phyloP scores from a whole-genome alignment of 2,797 vertebrate species.

The Melanotaenia nigrans region DNA sequence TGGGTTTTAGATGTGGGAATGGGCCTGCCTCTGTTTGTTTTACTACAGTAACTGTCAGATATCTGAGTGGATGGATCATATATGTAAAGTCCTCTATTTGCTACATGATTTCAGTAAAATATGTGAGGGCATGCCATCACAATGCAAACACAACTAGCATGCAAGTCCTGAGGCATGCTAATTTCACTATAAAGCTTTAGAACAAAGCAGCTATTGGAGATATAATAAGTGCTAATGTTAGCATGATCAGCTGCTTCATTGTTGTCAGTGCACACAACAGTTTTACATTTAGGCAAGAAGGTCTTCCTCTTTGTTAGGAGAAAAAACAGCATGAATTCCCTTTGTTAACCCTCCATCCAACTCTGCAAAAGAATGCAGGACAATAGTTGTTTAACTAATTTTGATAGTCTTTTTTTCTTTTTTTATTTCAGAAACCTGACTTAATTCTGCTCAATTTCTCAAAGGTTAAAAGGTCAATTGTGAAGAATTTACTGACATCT shows the following conservation, averaged over 20 bases:
- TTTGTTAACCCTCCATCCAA: background rate
- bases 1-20: slow-evolving; percentile 66
- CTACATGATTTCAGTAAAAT: slow-evolving; percentile 21
- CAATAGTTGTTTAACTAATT: background rate
- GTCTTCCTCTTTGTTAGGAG: background rate
- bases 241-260: background rate
- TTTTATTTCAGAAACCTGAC: background rate
- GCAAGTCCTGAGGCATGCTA: too few relatives aligned
- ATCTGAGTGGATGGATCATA: slow-evolving; percentile 57
- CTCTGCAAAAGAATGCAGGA: background rate
- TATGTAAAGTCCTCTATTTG: slow-evolving; percentile 22
- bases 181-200: background rate
- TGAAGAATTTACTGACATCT: too few relatives aligned
- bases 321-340: background rate
- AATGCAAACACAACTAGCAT: background rate
- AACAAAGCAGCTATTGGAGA: background rate
- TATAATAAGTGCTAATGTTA: background rate
- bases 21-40: slow-evolving; percentile 67
- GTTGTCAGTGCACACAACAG: background rate
- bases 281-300: background rate
- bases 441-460: background rate
- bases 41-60: slow-evolving; percentile 55
- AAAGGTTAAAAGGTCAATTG: background rate
- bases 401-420: too few relatives aligned
- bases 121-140: slow-evolving; percentile 8